phyloP scores from a whole-genome alignment of 2,113 vertebrate genomes.

The Nestor notabilis region DNA sequence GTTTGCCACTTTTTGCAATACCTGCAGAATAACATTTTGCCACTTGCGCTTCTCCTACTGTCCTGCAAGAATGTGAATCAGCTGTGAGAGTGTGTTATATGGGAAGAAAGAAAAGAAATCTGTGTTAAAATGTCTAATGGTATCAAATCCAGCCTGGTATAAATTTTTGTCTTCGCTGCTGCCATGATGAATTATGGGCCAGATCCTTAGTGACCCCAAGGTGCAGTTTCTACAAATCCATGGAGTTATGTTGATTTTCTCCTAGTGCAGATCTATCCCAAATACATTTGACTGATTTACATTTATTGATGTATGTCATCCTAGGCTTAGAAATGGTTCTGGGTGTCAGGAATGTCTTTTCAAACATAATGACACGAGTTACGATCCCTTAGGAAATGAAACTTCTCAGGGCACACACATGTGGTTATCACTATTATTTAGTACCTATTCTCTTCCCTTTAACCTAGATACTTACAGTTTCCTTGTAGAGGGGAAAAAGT shows the following conservation, averaged over 20 bases:
- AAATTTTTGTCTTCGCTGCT: neutral
- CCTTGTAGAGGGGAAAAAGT: neutral
- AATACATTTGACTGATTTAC: neutral
- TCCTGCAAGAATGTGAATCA: neutral
- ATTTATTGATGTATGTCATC: neutral
- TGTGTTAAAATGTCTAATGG: neutral
- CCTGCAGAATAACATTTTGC: neutral
- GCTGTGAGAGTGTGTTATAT: neutral
- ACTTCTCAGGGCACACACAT: neutral
- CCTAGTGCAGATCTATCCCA: neutral
- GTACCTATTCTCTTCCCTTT: neutral
- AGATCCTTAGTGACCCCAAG: neutral
- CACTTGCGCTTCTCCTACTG: neutral
- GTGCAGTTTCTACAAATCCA: neutral
- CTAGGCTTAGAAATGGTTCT: neutral
- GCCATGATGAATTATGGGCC: neutral
- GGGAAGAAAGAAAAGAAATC: neutral
- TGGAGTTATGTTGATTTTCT: neutral
- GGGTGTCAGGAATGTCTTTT: neutral
- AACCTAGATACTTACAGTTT: neutral
- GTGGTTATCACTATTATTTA: neutral
- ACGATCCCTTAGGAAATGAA: neutral
- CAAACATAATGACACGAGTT: neutral
- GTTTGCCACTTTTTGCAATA: neutral
- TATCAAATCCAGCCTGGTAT: neutral